Base-by-base conservation (phyloP, 30 jellyfish, hydroid and myxozoan species). In the Sanderia malayensis region DNA sequence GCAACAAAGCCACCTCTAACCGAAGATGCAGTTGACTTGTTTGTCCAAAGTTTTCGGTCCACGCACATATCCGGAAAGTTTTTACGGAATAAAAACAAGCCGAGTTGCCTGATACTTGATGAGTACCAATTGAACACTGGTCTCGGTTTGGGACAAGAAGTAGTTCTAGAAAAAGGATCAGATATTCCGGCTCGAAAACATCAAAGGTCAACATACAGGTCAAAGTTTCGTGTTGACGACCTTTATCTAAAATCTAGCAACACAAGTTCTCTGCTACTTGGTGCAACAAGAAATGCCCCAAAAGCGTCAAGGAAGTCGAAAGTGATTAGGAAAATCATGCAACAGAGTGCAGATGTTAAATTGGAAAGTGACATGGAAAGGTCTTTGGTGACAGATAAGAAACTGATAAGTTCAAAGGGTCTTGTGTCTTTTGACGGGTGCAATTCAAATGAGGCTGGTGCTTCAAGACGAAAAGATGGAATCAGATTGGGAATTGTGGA, bases 21-120 rank as follows among this genome's bases (percentile, higher is more conserved):
- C 23, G 47, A 76, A 31, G 87, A 76, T 30, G 33, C 53, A 1
- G 47, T 77, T 6, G 41, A 65, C n/a, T 26, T 65, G 0, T 76
- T 76, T 58, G 62, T 62, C 25, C 61, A 76, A 46, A 62, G 34
- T 45, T 76, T 28, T 62, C 45, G 62, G 1, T 61, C 87, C 24
- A 19, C 29, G 63, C 62, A 62, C 32, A 67, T 44, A 2, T 76
- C 87, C 17, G 87, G 87, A 10, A 76, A 76, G 44, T 68, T 68
- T 11, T 63, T 76, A 25, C 41, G 87, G 2, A 76, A 76, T 64
- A 76, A 74, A 37, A 74, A 65, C 70, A 76, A 65, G 26, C 87
- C 84, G 58, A 67, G 79, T 73, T 81, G 93, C 34, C 27, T 81
- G 1, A 85, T 81, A 2, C 70, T 81, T 20, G 93, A 81, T 60